Conservation (phyloP, 2,113 vertebrate genomes). For the Gallinago media region DNA sequence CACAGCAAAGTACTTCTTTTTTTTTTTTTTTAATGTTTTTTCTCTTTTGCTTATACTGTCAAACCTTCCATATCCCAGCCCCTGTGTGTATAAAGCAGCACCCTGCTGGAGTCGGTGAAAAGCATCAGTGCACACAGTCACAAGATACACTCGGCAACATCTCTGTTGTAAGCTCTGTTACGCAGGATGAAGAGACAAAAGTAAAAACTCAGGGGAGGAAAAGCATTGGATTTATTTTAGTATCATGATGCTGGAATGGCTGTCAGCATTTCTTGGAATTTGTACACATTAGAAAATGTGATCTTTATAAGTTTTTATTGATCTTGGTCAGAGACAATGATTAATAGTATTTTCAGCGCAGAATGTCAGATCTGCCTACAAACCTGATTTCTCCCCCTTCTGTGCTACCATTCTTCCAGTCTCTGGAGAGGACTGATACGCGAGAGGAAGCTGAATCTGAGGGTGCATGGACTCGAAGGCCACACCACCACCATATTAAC, state of each 20-base stretch:
- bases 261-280: neutral
- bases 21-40: too few relatives aligned
- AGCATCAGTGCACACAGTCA: neutral
- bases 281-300: neutral
- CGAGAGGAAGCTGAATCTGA: neutral
- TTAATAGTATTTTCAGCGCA: neutral
- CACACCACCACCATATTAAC: neutral
- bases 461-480: neutral
- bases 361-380: neutral
- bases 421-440: neutral
- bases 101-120: neutral
- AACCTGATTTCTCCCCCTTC: neutral
- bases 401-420: neutral
- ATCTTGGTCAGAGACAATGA: neutral
- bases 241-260: neutral
- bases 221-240: neutral
- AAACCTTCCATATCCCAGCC: neutral
- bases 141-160: neutral
- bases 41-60: neutral
- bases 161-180: neutral
- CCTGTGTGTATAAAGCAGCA: neutral
- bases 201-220: neutral
- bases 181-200: neutral
- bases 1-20: neutral
- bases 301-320: constrained; percentile 4